A percentile compares a stretch with the other conserved stretches of the same genome.
phyloP scores from a whole-genome alignment of 2,888 invertebrate genomes.

The Polia nebulosa region DNA sequence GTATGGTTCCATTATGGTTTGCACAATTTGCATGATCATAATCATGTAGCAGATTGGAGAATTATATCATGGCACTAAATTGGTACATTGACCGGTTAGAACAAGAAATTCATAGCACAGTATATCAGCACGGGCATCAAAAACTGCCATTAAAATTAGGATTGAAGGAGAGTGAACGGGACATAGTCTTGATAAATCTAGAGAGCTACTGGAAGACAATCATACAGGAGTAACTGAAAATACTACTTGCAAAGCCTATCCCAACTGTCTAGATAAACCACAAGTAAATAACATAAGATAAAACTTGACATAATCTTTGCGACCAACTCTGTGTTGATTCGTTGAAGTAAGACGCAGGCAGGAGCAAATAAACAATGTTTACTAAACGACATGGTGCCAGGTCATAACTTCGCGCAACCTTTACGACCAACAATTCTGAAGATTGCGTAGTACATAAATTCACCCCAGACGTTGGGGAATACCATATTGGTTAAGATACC shows the following conservation, averaged over 20 bases:
- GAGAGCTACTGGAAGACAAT: too few relatives aligned
- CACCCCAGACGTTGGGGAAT: conserved; percentile 32
- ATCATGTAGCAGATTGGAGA: conserved; percentile 4
- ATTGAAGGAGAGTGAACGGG: not conserved
- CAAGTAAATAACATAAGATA: conserved; percentile 23
- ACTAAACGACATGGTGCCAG: conserved; percentile 32
- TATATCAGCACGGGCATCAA: not conserved
- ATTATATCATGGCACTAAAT: conserved; percentile 8
- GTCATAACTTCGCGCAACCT: conserved; percentile 51
- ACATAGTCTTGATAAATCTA: too few relatives aligned
- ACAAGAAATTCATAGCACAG: not conserved
- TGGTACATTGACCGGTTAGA: not conserved
- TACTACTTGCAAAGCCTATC: not conserved
- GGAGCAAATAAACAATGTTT: conserved; percentile 52
- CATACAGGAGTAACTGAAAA: not conserved
- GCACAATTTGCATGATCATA: conserved; percentile 32
- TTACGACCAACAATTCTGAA: conserved; percentile 51
- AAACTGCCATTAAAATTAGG: not conserved
- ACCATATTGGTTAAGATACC: conserved; percentile 9
- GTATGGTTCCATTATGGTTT: conserved; percentile 17
- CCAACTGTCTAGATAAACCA: not conserved
- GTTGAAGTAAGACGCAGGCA: conserved; percentile 23
- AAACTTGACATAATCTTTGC: conserved; percentile 22
- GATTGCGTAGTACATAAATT: conserved; percentile 57
- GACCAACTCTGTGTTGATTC: conserved; percentile 16